phyloP scores from a whole-genome alignment of 2,113 vertebrate genomes.

The Serinus canaria region DNA sequence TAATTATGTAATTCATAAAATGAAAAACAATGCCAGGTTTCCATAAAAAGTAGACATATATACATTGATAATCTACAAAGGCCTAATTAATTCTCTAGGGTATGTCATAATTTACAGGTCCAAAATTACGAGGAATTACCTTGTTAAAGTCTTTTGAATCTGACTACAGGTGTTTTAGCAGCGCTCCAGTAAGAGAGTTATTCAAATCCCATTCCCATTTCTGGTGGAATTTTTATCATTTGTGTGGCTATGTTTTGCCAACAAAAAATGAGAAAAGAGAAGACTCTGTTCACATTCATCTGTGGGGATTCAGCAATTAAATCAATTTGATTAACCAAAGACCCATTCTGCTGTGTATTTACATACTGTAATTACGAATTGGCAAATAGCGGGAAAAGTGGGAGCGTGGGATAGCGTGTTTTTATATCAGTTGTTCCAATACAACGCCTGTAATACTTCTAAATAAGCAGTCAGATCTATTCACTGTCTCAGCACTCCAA shows the following conservation, averaged over 20 bases:
- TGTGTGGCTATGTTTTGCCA: conserved; percentile 65
- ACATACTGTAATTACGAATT: conserved; percentile 72
- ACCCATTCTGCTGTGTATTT: conserved; percentile 74
- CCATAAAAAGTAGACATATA: neutral
- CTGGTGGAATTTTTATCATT: conserved; percentile 53
- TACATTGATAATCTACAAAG: conserved; percentile 20
- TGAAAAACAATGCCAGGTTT: conserved; percentile 35
- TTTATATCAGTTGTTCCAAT: conserved; percentile 63
- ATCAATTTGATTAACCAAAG: conserved; percentile 76
- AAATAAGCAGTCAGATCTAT: conserved; percentile 34
- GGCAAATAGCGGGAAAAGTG: conserved; percentile 69
- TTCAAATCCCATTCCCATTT: conserved; percentile 40
- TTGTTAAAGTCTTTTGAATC: conserved; percentile 37
- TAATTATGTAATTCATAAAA: neutral
- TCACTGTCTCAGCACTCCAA: conserved; percentile 3
- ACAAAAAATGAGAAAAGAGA: conserved; percentile 65
- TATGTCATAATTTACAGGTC: neutral
- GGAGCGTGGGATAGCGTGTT: conserved; percentile 57
- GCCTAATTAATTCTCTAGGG: conserved; percentile 42
- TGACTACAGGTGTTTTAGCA: conserved; percentile 54
- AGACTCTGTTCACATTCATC: conserved; percentile 70
- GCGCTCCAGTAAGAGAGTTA: neutral
- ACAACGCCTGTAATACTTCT: conserved; percentile 47
- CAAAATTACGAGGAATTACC: conserved; percentile 30
- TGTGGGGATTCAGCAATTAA: conserved; percentile 73